A percentile compares a stretch with the other conserved stretches of the same genome.
Evolutionary conservation across 2,888 invertebrate species (phyloP).

Genomic region (Dusona sp.): DNA sequence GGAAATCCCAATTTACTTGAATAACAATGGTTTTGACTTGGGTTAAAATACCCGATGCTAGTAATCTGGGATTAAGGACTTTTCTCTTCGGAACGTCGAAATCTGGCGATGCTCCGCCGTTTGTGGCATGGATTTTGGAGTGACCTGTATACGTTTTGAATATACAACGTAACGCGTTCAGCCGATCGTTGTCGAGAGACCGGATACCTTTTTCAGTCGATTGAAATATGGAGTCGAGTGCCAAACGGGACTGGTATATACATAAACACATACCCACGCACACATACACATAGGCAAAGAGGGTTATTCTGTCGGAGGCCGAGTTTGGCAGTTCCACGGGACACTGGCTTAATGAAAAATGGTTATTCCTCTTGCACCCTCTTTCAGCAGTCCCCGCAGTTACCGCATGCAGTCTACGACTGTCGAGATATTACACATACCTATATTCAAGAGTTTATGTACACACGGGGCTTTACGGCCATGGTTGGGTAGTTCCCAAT

Average conservation of each 20-base stretch:
- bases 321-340: constrained; percentile 60
- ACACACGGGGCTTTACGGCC: not conserved
- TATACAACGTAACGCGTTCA: not conserved
- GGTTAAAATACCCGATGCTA: not conserved
- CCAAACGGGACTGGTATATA: constrained; percentile 41
- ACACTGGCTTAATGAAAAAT: constrained; percentile 79
- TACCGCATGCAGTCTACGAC: constrained; percentile 33
- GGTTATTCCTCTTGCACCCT: constrained; percentile 74
- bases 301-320: constrained; percentile 61
- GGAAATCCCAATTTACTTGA: too few relatives aligned
- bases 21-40: not conserved
- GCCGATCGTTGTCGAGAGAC: constrained; percentile 44
- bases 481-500: constrained; percentile 55
- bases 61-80: not conserved
- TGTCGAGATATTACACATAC: constrained; percentile 33
- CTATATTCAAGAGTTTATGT: constrained; percentile 24
- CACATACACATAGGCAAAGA: constrained; percentile 18
- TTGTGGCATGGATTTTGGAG: not conserved
- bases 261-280: constrained; percentile 3
- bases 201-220: constrained; percentile 77
- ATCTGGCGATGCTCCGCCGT: not conserved
- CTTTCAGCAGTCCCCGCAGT: constrained; percentile 35
- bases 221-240: constrained; percentile 79
- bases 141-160: not conserved
- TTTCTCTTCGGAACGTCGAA: not conserved